Evolutionary conservation across 2,113 vertebrate species (phyloP).

Genomic region (Macrotus californicus): DNA sequence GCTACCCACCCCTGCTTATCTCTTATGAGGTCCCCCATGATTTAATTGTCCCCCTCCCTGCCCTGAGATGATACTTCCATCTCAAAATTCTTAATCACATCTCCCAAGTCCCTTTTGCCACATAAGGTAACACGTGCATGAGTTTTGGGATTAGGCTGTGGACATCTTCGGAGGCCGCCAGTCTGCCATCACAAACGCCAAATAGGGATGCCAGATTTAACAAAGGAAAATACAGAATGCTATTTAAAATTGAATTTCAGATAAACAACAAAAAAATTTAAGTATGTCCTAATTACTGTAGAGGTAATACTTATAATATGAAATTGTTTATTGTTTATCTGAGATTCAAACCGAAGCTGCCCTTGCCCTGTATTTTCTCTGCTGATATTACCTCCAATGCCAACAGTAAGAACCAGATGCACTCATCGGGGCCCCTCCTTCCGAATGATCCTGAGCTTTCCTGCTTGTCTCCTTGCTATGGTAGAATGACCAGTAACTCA

Average conservation of each 20-base stretch:
- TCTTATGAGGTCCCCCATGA: neutral
- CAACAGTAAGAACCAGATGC: neutral
- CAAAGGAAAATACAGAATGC: neutral
- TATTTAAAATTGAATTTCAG: neutral
- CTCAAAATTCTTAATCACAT: neutral
- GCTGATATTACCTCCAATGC: neutral
- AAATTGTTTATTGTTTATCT: neutral
- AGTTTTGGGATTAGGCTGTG: neutral
- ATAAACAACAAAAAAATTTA: neutral
- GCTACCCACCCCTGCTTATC: neutral
- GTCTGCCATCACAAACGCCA: neutral
- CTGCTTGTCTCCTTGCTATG: neutral
- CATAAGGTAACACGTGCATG: no score
- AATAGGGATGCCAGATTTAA: neutral
- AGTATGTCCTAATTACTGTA: neutral
- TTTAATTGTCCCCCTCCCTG: neutral
- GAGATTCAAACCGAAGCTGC: neutral
- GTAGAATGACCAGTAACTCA: neutral
- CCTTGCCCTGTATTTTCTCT: neutral
- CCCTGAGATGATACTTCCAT: neutral
- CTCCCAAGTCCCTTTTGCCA: neutral
- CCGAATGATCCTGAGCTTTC: neutral
- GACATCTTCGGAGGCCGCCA: neutral
- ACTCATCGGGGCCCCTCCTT: neutral
- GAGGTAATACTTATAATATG: neutral